These are phyloP conservation scores for Dendrocincla tyrannina DNA, from an alignment of 2,797 vertebrate genomes.

Conservation along the genomic window DNA sequence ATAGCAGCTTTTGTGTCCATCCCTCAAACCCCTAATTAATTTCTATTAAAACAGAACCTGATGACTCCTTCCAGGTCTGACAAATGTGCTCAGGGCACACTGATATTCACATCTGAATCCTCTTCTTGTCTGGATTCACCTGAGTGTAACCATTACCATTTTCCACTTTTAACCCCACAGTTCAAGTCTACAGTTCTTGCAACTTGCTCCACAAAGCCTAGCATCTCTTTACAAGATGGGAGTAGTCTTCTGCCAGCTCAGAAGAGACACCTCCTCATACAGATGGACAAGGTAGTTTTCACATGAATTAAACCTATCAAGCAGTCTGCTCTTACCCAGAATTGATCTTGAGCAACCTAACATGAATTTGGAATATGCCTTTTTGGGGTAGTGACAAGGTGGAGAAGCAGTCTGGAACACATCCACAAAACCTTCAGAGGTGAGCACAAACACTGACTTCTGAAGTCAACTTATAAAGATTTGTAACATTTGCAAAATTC, in stretches of 20 bases:
- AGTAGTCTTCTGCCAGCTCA: neutral
- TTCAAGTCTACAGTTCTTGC: neutral
- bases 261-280: neutral
- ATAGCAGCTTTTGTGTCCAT: neutral
- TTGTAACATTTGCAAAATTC: neutral
- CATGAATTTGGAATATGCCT: neutral
- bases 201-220: neutral
- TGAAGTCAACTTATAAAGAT: fast-evolving
- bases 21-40: neutral
- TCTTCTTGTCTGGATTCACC: neutral
- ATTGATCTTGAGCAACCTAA: neutral
- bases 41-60: neutral
- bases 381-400: neutral
- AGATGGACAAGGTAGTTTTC: neutral
- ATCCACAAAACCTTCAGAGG: neutral
- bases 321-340: neutral
- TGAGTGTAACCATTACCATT: neutral
- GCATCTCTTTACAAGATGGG: neutral
- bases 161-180: neutral
- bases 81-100: neutral
- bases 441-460: neutral
- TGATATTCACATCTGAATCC: neutral
- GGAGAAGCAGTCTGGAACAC: neutral
- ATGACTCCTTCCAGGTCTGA: neutral
- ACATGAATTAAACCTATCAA: neutral